Conservation (phyloP, 2,113 vertebrate species). For the Diglossa brunneiventris region DNA sequence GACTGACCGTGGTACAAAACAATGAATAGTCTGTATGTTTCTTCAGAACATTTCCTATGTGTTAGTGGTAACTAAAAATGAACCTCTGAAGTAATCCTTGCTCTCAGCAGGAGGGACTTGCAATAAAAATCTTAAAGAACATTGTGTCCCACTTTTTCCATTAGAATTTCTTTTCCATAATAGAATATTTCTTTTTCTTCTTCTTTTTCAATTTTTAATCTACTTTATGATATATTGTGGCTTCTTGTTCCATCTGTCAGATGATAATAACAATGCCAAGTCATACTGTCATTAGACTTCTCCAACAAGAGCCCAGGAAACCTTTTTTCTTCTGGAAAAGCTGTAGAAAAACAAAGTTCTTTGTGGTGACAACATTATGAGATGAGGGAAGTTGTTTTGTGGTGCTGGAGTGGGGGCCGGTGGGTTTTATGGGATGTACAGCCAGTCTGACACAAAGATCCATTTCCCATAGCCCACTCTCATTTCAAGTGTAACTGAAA, state of each 20-base stretch:
- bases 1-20: conserved; percentile 14
- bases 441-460: neutral
- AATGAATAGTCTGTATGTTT: conserved; percentile 41
- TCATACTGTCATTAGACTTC: neutral
- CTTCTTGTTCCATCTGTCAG: neutral
- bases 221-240: neutral
- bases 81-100: neutral
- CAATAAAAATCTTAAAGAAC: conserved; percentile 18
- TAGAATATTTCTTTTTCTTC: neutral
- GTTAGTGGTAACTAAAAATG: conserved; percentile 41
- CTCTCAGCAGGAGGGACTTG: neutral
- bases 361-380: neutral
- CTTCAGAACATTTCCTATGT: conserved; percentile 22
- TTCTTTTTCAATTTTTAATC: neutral
- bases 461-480: neutral
- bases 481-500: neutral
- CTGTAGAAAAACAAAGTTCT: neutral
- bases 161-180: neutral
- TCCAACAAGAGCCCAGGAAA: neutral
- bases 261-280: neutral
- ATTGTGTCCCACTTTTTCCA: conserved; percentile 32
- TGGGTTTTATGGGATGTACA: neutral
- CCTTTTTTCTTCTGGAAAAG: neutral
- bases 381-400: neutral
- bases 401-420: neutral